Conservation (phyloP, 2,113 vertebrate genomes). For the Ranitomeya variabilis region DNA sequence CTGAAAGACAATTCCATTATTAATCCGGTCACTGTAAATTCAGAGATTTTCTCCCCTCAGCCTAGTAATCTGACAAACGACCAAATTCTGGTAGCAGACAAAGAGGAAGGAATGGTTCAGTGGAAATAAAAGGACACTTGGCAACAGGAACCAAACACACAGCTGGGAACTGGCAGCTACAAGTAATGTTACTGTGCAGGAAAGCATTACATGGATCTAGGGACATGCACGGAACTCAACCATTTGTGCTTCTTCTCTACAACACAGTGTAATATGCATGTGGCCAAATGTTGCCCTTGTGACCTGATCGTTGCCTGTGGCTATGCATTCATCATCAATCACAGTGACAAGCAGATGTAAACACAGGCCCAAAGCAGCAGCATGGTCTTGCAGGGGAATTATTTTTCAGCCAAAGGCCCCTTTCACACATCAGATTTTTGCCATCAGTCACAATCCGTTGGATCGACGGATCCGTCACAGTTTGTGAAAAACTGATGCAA, state of each 20-base stretch:
- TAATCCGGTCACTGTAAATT: neutral
- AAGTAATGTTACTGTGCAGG: neutral
- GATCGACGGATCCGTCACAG: too few species aligned
- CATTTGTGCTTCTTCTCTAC: neutral
- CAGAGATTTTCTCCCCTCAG: too few species aligned
- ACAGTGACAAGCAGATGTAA: neutral
- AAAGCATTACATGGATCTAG: neutral
- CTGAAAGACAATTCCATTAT: too few species aligned
- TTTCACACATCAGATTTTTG: too few species aligned
- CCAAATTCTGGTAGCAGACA: slow-evolving; percentile 39
- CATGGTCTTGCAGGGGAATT: too few species aligned
- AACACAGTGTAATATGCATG: neutral
- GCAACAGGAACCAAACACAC: slow-evolving; percentile 43
- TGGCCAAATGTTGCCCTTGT: neutral
- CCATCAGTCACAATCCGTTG: too few species aligned
- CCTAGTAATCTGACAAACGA: neutral
- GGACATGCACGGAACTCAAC: neutral
- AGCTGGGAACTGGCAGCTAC: slow-evolving; percentile 45
- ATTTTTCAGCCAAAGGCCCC: neutral
- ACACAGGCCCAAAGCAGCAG: too few species aligned
- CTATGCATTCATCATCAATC: neutral
- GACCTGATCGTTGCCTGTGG: neutral
- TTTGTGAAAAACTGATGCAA: too few species aligned
- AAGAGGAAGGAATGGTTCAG: slow-evolving; percentile 34
- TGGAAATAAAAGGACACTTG: slow-evolving; percentile 40